phyloP scores from a whole-genome alignment of 2,888 invertebrate species.

The Lordiphosa fenestrarum region DNA sequence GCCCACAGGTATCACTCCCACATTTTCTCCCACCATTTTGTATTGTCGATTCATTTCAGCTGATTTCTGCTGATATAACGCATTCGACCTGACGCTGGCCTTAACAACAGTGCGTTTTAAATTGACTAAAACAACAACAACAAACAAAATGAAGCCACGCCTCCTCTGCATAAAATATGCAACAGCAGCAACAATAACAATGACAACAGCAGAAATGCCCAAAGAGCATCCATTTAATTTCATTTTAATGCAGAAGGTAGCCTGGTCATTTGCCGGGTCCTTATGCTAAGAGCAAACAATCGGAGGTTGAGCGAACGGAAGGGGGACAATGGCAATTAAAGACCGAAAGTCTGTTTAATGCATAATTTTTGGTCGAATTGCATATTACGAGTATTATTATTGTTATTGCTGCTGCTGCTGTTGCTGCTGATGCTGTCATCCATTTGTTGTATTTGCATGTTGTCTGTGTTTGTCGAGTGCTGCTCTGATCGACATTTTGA shows the following conservation, averaged over 20 bases:
- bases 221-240: conserved; percentile 65
- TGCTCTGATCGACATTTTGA: conserved; percentile 36
- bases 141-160: conserved; percentile 21
- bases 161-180: conserved; percentile 58
- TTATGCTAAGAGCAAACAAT: conserved; percentile 53
- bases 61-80: conserved; percentile 33
- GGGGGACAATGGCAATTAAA: conserved; percentile 52
- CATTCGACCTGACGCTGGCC: conserved; percentile 34
- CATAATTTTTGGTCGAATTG: conserved; percentile 50
- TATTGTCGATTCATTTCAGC: conserved; percentile 50
- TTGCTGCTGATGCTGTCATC: conserved; percentile 34
- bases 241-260: conserved; percentile 66
- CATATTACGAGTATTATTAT: conserved; percentile 47
- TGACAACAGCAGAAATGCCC: conserved; percentile 40
- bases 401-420: conserved; percentile 16
- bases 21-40: conserved; percentile 30
- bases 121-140: conserved; percentile 40
- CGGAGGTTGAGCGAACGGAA: conserved; percentile 5
- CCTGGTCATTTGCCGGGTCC: conserved; percentile 29
- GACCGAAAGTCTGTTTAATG: conserved; percentile 46
- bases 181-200: conserved; percentile 52
- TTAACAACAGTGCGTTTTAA: conserved; percentile 46
- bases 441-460: conserved; percentile 28
- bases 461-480: conserved; percentile 59
- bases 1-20: background rate